phyloP scores from a whole-genome alignment of 2,113 vertebrate genomes.

The Otolemur garnettii region DNA sequence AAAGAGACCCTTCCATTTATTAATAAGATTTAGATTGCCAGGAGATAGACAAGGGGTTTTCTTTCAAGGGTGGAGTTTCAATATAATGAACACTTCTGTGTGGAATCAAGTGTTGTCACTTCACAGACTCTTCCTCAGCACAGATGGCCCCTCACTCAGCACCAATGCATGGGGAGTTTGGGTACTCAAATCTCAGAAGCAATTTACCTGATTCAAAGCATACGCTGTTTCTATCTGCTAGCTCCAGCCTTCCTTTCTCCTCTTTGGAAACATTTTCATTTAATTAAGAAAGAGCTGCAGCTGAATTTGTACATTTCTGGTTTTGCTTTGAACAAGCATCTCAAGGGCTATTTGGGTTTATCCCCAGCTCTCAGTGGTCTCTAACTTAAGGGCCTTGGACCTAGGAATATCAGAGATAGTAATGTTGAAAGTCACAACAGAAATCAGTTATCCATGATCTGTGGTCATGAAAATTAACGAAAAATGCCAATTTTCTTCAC shows the following conservation, averaged over 20 bases:
- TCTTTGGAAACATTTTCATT: slow-evolving; percentile 1
- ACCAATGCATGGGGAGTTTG: background rate
- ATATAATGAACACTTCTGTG: background rate
- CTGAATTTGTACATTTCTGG: background rate
- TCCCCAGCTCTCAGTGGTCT: background rate
- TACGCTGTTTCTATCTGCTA: background rate
- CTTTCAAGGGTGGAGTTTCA: background rate
- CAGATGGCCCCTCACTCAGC: background rate
- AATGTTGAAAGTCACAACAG: background rate
- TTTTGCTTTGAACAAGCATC: background rate
- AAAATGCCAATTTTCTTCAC: background rate
- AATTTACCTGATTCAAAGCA: background rate
- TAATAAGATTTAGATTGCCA: slow-evolving; percentile 53
- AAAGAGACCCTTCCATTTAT: slow-evolving; percentile 27
- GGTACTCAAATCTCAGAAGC: background rate
- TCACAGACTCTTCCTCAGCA: background rate
- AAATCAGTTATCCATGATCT: background rate
- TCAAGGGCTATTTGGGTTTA: background rate
- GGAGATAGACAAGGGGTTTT: slow-evolving; percentile 52
- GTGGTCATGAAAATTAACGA: background rate
- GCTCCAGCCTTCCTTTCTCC: background rate
- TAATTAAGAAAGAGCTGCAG: background rate
- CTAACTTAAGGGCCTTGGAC: background rate
- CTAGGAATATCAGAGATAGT: background rate
- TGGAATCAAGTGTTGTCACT: slow-evolving; percentile 26